A percentile compares a stretch with the other conserved stretches of the same genome.
Evolutionary conservation across 2,113 vertebrate species (phyloP).

Genomic region (Apus apus): DNA sequence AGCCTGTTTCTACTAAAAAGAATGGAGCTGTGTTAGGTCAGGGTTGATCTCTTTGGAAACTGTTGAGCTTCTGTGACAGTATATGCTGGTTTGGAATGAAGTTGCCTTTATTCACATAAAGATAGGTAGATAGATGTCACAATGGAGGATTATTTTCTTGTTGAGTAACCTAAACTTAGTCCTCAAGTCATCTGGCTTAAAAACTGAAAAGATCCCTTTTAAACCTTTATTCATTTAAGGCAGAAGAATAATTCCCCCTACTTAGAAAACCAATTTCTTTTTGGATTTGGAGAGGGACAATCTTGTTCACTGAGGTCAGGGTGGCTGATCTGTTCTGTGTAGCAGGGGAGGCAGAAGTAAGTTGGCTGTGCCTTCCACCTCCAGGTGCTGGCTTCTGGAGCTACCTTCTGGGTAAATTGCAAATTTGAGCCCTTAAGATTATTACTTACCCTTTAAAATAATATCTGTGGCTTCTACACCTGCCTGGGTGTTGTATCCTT

Average conservation of each 20-base stretch:
- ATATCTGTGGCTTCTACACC: background rate
- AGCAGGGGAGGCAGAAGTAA: background rate
- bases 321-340: accelerated
- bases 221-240: background rate
- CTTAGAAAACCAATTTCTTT: background rate
- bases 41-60: background rate
- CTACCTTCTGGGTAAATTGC: background rate
- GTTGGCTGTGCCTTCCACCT: background rate
- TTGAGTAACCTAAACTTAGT: background rate
- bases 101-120: background rate
- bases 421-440: background rate
- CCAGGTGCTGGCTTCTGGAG: background rate
- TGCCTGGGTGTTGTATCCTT: background rate
- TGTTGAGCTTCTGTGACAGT: background rate
- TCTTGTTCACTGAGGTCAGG: background rate
- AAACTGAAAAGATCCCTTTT: background rate
- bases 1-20: background rate
- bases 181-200: background rate
- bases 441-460: background rate
- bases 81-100: background rate
- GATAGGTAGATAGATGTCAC: accelerated
- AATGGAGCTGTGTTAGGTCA: background rate
- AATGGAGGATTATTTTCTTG: background rate
- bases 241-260: background rate
- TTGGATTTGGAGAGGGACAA: background rate